Percentiles rank a stretch among this genome's conserved stretches.
Evolutionary conservation across 2,888 invertebrate genomes (phyloP).

Genomic region (Leptinotarsa tumamoca): DNA sequence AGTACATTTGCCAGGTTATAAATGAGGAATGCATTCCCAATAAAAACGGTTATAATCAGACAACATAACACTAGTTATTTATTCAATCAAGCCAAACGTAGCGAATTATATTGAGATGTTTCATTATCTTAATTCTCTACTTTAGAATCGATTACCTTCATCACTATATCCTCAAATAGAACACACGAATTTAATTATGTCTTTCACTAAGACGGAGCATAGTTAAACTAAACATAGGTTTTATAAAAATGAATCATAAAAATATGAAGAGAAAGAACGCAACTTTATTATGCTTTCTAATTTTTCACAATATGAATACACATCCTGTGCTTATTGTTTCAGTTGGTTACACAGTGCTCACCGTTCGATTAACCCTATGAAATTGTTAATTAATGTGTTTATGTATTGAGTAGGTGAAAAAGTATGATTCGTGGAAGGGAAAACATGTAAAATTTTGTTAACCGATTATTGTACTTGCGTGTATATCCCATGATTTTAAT

Average conservation of each 20-base stretch:
- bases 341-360: constrained; percentile 42
- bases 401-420: constrained; percentile 1
- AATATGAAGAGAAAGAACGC: constrained; percentile 43
- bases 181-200: constrained; percentile 25
- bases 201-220: constrained; percentile 20
- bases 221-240: constrained; percentile 39
- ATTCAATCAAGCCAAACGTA: no score
- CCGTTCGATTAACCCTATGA: constrained; percentile 5
- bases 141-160: constrained; percentile 31
- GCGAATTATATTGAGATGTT: not conserved
- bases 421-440: not conserved
- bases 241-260: constrained; percentile 35
- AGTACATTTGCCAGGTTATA: not conserved
- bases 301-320: constrained; percentile 57
- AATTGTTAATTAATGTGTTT: constrained; percentile 8
- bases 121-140: not conserved
- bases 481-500: not conserved
- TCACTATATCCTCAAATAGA: constrained; percentile 31
- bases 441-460: constrained; percentile 3
- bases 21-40: not conserved
- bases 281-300: constrained; percentile 61
- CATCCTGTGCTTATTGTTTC: constrained; percentile 38
- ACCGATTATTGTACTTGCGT: not conserved
- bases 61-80: no score
- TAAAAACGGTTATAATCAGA: not conserved